Base-by-base conservation (phyloP, 2,113 vertebrate species). In the Turnix velox region DNA sequence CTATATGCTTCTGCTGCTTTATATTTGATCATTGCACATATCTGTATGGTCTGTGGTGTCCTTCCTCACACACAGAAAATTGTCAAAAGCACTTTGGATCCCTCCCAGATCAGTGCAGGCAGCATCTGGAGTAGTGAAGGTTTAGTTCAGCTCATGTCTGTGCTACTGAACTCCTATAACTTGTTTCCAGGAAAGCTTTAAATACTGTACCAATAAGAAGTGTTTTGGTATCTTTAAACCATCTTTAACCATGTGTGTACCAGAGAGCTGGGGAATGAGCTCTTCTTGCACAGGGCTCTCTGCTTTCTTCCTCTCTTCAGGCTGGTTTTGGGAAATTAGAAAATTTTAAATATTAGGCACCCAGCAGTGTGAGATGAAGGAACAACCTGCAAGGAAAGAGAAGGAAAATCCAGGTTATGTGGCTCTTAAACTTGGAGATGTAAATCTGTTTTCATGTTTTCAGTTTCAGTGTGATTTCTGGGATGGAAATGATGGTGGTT, bases 201-300 rank as follows among this genome's bases (percentile, higher is more conserved):
- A 73, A 30, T 40, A 42, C 14, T 7, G 16, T 58, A 31, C 12
- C 33, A 49, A 0, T 24, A 57, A 45, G 27, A 58, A 12, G 9
- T 27, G 14, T 22, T 40, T 33, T 25, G 43, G 14, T 59, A n/a
- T 16, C 51, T n/a, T n/a, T n/a, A n/a, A n/a, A n/a, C n/a, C 2
- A 2, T 58, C 59, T 76, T 81, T 46, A 43, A 23, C 19, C 37
- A 1, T 2, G 10, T 45, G 3, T 0, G 0, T 10, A 62, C 33
- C 46, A 55, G 61, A 75, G 35, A 6, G 40, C 52, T 74, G 43
- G 28, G 49, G 9, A 65, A 3, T 0, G 2, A 37, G 33, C 35
- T 84, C 30, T 78, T 8, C 77, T 74, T 3, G 1, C 33, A 13
- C 12, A 39, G 49, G 28, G 31, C 48, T 67, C 40, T 49, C 22